A percentile compares a stretch with the other conserved stretches of the same genome.
These are phyloP conservation scores for Phragmatobia fuliginosa DNA, from an alignment of 2,888 invertebrate genomes.

Conservation along the genomic window DNA sequence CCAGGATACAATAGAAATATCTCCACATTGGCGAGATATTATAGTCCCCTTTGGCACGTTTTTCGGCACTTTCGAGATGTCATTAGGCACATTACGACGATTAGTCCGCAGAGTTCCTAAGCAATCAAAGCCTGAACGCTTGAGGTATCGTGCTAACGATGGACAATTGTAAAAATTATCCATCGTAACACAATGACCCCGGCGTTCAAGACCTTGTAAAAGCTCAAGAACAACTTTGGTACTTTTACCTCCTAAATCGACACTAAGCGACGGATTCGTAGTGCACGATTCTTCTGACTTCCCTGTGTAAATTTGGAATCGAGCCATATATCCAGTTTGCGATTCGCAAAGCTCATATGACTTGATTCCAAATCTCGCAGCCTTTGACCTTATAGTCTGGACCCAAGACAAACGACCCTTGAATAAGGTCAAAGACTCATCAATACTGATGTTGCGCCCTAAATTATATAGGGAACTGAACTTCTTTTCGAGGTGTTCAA, in stretches of 20 bases:
- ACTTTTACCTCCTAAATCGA: slow-evolving; percentile 11
- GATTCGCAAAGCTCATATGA: slow-evolving; percentile 43
- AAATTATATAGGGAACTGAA: slow-evolving; percentile 20
- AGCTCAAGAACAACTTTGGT: slow-evolving; percentile 22
- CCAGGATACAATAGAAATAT: too few species aligned
- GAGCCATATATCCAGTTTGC: background rate
- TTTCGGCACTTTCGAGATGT: slow-evolving; percentile 7
- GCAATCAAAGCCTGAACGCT: slow-evolving; percentile 40
- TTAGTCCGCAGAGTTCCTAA: slow-evolving; percentile 41
- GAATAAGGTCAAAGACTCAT: slow-evolving; percentile 45
- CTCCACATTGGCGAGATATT: too few species aligned
- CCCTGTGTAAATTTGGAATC: too few species aligned
- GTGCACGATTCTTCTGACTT: background rate
- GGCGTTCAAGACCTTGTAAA: slow-evolving; percentile 33
- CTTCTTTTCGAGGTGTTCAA: slow-evolving; percentile 25
- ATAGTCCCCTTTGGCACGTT: slow-evolving; percentile 2
- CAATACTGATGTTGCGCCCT: slow-evolving; percentile 27
- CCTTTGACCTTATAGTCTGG: slow-evolving; percentile 35
- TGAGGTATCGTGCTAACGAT: slow-evolving; percentile 41
- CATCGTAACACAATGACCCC: slow-evolving; percentile 34
- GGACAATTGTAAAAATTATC: slow-evolving; percentile 37
- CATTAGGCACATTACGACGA: slow-evolving; percentile 40
- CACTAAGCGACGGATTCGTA: background rate
- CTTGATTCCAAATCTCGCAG: slow-evolving; percentile 41
- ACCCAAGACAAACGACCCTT: slow-evolving; percentile 41